Conservation (phyloP, 2,113 vertebrate species). For the Alouatta palliata region DNA sequence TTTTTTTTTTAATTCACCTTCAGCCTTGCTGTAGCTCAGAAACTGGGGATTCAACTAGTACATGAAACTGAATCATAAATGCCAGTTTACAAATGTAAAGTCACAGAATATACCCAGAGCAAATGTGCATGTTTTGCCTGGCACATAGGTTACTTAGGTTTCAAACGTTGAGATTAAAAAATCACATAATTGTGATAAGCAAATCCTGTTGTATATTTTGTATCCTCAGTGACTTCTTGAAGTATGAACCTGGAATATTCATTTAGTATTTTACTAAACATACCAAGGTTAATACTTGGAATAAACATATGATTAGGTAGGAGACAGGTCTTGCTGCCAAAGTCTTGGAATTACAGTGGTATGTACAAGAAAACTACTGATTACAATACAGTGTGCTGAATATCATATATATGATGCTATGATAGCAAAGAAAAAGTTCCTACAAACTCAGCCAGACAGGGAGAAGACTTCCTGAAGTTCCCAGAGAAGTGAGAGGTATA, state of each 20-base stretch:
- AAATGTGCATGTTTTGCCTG: not conserved
- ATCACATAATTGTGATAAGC: not conserved
- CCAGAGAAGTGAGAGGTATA: not conserved
- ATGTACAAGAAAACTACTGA: not conserved
- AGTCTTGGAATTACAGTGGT: not conserved
- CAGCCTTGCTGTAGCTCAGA: not conserved
- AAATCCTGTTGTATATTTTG: not conserved
- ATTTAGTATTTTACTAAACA: not conserved
- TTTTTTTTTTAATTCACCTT: not conserved
- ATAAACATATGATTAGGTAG: not conserved
- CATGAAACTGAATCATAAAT: not conserved
- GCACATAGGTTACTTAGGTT: not conserved
- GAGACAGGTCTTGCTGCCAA: not conserved
- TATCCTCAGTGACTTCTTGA: not conserved
- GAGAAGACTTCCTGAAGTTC: not conserved
- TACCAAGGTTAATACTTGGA: not conserved
- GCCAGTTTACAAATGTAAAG: not conserved
- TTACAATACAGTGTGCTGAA: not conserved
- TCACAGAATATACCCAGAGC: not conserved
- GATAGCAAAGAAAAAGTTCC: not conserved
- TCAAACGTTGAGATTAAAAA: not conserved
- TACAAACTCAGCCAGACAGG: not conserved
- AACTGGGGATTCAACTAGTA: not conserved
- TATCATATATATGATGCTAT: fast-evolving
- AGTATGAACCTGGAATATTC: not conserved